phyloP scores from a whole-genome alignment of 2,888 invertebrate genomes.

The Diloba caeruleocephala region DNA sequence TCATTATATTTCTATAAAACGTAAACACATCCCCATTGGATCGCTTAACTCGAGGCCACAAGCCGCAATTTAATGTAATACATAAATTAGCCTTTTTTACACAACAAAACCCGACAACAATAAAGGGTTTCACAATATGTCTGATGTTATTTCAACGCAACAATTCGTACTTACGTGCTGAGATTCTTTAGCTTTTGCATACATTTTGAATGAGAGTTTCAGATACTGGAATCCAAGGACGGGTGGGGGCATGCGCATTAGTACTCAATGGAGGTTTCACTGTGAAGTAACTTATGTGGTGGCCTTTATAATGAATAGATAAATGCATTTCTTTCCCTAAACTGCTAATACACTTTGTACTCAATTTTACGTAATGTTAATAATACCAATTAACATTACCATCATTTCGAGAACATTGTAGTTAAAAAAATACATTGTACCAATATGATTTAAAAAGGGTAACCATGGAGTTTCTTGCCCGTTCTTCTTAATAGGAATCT shows the following conservation, averaged over 20 bases:
- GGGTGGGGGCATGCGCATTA: conserved; percentile 23
- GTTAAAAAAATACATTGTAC: too few relatives aligned
- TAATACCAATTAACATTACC: too few relatives aligned
- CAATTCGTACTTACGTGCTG: conserved; percentile 42
- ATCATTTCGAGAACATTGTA: too few relatives aligned
- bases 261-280: too few relatives aligned
- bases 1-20: conserved; percentile 39
- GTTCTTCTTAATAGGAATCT: too few relatives aligned
- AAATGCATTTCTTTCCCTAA: too few relatives aligned
- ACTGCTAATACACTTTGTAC: neutral
- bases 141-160: conserved; percentile 54
- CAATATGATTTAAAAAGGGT: too few relatives aligned
- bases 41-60: conserved; percentile 23
- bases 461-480: too few relatives aligned
- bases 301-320: conserved; percentile 17
- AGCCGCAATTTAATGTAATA: conserved; percentile 47
- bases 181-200: conserved; percentile 48
- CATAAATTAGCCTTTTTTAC: conserved; percentile 50
- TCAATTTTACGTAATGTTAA: too few relatives aligned
- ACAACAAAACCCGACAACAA: conserved; percentile 52
- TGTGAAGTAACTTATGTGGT: conserved; percentile 29
- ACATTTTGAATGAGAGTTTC: conserved; percentile 45
- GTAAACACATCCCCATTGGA: conserved; percentile 27
- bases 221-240: conserved; percentile 35
- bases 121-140: conserved; percentile 57